Conservation (phyloP, 2,797 vertebrate genomes). For the Diplodus puntazzo region DNA sequence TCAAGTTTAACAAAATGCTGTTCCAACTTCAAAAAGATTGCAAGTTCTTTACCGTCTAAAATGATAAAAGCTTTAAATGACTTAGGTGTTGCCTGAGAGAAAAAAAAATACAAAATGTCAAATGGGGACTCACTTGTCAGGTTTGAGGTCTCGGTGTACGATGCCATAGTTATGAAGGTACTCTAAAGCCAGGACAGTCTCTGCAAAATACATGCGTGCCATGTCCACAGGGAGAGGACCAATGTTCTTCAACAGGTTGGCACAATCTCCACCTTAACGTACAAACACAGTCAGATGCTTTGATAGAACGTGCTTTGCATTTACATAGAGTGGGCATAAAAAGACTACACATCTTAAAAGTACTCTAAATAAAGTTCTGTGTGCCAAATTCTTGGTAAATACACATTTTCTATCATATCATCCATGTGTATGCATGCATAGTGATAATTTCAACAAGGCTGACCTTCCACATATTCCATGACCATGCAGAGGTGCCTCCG, state of each 20-base stretch:
- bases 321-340: neutral
- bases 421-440: neutral
- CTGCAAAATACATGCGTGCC: slow-evolving; percentile 96
- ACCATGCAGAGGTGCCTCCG: slow-evolving; percentile 95
- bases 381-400: neutral
- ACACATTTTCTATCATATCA: neutral
- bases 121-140: slow-evolving; percentile 91
- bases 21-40: slow-evolving; percentile 41
- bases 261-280: slow-evolving; percentile 92
- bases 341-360: neutral
- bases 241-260: slow-evolving; percentile 95
- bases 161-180: slow-evolving; percentile 95
- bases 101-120: slow-evolving; percentile 8
- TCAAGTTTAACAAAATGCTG: slow-evolving; percentile 17
- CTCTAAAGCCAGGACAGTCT: slow-evolving; percentile 94
- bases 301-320: neutral
- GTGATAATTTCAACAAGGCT: neutral
- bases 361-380: neutral
- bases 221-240: slow-evolving; percentile 95
- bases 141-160: slow-evolving; percentile 95
- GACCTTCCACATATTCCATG: slow-evolving; percentile 98
- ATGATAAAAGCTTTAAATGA: slow-evolving; percentile 42
- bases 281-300: slow-evolving; percentile 12
- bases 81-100: slow-evolving; percentile 3
- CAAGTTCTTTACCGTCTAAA: slow-evolving; percentile 10